Conservation (phyloP, 1,140 invertebrate genomes). For the Spodoptera litura region DNA sequence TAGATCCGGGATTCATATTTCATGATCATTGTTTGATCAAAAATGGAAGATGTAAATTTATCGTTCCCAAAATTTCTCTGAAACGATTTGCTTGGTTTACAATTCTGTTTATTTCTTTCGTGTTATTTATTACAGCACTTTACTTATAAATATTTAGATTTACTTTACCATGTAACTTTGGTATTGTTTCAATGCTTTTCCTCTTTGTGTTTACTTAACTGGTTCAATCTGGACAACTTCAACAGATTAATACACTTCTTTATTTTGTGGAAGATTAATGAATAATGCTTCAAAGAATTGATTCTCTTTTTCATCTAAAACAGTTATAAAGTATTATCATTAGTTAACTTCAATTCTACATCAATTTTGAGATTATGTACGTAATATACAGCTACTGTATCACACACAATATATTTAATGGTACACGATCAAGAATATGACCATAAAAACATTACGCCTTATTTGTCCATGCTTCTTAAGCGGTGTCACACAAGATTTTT, state of each 20-base stretch:
- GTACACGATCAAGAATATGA: conserved; percentile 37
- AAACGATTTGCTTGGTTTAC: too few species aligned
- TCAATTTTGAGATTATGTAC: neutral
- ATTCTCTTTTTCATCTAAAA: neutral
- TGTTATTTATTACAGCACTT: too few species aligned
- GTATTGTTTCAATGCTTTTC: too few species aligned
- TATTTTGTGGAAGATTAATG: neutral
- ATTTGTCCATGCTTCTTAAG: conserved; percentile 16
- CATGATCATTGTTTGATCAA: neutral
- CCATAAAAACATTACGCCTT: conserved; percentile 31
- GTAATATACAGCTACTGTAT: neutral
- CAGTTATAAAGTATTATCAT: neutral
- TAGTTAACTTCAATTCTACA: neutral
- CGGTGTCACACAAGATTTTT: conserved; percentile 19
- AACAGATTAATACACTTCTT: too few species aligned
- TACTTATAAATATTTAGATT: too few species aligned
- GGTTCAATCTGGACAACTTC: too few species aligned
- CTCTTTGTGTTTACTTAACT: too few species aligned
- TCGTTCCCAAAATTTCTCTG: too few species aligned
- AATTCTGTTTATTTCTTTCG: too few species aligned
- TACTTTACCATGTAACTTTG: too few species aligned
- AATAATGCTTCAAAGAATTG: neutral
- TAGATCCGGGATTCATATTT: too few species aligned
- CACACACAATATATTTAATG: conserved; percentile 17
- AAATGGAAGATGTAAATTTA: neutral